Evolutionary conservation across 2,888 invertebrate genomes (phyloP).

Genomic region (Nebria salina): DNA sequence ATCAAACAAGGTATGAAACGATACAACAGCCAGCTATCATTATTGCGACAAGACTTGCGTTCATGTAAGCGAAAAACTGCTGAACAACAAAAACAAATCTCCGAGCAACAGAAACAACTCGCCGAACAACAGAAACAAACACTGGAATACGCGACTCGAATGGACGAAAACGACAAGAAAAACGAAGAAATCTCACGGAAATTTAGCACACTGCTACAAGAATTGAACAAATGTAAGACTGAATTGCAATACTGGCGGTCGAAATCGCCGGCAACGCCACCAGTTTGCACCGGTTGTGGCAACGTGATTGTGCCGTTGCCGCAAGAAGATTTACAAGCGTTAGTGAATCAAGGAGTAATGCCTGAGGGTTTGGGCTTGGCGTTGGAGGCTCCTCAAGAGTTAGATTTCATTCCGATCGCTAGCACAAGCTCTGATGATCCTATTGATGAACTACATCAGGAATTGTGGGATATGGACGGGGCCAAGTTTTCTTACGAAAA

Average conservation of each 20-base stretch:
- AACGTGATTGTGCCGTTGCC: conserved; percentile 67
- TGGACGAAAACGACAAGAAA: conserved; percentile 90
- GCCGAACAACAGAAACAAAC: conserved; percentile 81
- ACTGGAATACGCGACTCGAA: conserved; percentile 81
- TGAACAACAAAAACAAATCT: conserved; percentile 86
- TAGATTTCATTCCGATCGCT: conserved; percentile 62
- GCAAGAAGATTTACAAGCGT: conserved; percentile 69
- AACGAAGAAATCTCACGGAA: conserved; percentile 90
- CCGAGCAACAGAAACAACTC: conserved; percentile 77
- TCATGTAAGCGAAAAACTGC: conserved; percentile 84
- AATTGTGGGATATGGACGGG: conserved; percentile 33
- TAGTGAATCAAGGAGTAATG: conserved; percentile 70
- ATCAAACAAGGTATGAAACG: conserved; percentile 91
- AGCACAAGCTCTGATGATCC: conserved; percentile 50
- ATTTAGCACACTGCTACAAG: conserved; percentile 87
- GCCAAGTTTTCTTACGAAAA: conserved; percentile 12
- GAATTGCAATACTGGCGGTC: conserved; percentile 92
- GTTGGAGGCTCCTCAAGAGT: conserved; percentile 48
- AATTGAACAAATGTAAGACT: conserved; percentile 91
- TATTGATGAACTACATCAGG: conserved; percentile 25
- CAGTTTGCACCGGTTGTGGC: conserved; percentile 80
- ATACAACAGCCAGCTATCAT: conserved; percentile 84
- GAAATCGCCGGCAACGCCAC: conserved; percentile 80
- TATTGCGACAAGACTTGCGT: conserved; percentile 80
- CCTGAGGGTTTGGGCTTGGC: conserved; percentile 64